Evolutionary conservation across 2,888 invertebrate genomes (phyloP), one percentile per base, ranked within the genome.

Genomic region (Augochlorella aurata): DNA sequence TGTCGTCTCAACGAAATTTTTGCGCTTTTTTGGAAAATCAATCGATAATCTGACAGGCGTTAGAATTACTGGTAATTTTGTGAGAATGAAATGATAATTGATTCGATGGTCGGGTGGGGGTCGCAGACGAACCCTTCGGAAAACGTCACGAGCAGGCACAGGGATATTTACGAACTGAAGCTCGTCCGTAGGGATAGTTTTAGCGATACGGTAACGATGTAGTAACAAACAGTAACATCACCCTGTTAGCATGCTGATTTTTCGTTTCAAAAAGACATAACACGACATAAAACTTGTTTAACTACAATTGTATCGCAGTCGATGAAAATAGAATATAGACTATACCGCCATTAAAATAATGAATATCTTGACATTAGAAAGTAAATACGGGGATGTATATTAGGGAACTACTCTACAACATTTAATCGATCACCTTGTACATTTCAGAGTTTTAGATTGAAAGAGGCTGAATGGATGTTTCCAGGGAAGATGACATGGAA

Each of bases 21-120:
- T 93, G 93, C 92, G 90, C 93, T 92, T 93, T 93, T 93, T 92
- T 89, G 90, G 87, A 88, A 88, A 89, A 90, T 84, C 83, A 85
- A 84, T 84, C 87, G 83, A 75, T 91, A 91, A 91, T 90, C 90
- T 83, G 90, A 90, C 88, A 90, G 91, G 84, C 90, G 88, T 88
- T 82, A 84, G 89, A 82, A 89, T 89, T 88, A 85, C 74, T 84
- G 87, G 90, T 91, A 90, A 91, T 92, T 91, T 92, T 82, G 68
- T 79, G 79, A 83, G 84, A 90, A 90, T 89, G 85, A 86, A 84
- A 87, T 85, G 89, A 90, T 91, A 91, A 91, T 90, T 89, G 89
- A 89, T 89, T 83, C 72, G 74, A 44, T 49, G 71, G 77, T 73
- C 65, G 65, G 65, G 47, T n/a, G 16, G 10, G 58, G 18, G 2